phyloP scores from a whole-genome alignment of 2,888 invertebrate genomes.

The Stomorhina lunata region DNA sequence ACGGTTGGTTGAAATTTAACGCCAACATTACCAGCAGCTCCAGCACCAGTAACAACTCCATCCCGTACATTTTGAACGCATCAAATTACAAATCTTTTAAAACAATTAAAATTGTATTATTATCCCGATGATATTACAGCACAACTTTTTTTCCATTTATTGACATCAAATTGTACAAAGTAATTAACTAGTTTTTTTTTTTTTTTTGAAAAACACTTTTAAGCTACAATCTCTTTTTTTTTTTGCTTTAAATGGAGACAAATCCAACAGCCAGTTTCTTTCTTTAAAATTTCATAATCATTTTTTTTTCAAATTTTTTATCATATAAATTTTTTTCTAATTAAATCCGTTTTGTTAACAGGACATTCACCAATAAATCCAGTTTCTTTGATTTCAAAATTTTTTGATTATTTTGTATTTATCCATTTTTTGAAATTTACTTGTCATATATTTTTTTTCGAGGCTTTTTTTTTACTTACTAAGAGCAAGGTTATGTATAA shows the following conservation, averaged over 20 bases:
- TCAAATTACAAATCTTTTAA: not conserved
- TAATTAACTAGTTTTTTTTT: not conserved
- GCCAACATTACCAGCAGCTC: slow-evolving; percentile 37
- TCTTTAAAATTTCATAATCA: too few species aligned
- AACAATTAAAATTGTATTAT: slow-evolving; percentile 36
- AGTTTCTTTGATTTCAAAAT: too few species aligned
- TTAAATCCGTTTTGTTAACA: too few species aligned
- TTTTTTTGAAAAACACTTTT: not conserved
- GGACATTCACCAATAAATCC: too few species aligned
- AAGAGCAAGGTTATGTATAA: slow-evolving; percentile 73
- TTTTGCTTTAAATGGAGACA: not conserved
- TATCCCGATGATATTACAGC: slow-evolving; percentile 52
- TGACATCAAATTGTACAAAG: slow-evolving; percentile 29
- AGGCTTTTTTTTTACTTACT: slow-evolving; percentile 73
- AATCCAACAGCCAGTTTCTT: slow-evolving; percentile 20
- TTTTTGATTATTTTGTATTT: not conserved
- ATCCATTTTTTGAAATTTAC: not conserved
- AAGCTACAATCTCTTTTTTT: not conserved
- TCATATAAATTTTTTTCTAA: too few species aligned
- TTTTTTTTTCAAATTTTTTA: too few species aligned
- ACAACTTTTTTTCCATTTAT: slow-evolving; percentile 22
- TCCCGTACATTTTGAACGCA: too few species aligned
- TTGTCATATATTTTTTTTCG: slow-evolving; percentile 8
- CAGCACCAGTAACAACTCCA: slow-evolving; percentile 6
- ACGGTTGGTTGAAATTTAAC: slow-evolving; percentile 61